Evolutionary conservation across 2,797 vertebrate species (phyloP).

Genomic region (Cichlasoma orientale): DNA sequence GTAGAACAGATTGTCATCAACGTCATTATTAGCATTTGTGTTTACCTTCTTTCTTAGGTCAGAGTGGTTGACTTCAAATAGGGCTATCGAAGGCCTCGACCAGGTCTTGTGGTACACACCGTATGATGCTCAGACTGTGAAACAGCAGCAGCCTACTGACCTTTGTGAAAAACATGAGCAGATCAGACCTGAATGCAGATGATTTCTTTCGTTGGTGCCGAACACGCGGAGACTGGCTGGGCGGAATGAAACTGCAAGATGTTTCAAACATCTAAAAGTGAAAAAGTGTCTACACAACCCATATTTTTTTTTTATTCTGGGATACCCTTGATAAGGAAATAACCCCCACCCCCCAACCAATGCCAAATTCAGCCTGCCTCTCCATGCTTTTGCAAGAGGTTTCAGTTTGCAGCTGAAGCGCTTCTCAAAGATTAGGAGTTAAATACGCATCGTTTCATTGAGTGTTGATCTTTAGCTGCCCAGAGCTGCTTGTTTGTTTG

Average conservation of each 20-base stretch:
- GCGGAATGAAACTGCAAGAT: background rate
- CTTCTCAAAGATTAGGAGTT: slow-evolving; percentile 25
- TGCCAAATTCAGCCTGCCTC: slow-evolving; percentile 13
- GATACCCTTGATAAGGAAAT: background rate
- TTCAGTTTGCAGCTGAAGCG: background rate
- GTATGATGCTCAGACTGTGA: background rate
- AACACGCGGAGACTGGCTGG: background rate
- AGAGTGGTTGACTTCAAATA: background rate
- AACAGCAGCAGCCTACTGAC: slow-evolving; percentile 13
- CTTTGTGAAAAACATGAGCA: slow-evolving; percentile 27
- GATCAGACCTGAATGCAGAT: slow-evolving; percentile 23
- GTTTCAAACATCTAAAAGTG: background rate
- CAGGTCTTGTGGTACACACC: background rate
- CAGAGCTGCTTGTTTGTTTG: slow-evolving; percentile 30
- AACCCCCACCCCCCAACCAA: background rate
- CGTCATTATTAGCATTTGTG: background rate
- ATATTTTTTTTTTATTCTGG: background rate
- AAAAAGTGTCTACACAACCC: background rate
- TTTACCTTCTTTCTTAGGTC: background rate
- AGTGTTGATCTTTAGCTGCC: slow-evolving; percentile 31
- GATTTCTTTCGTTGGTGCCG: slow-evolving; percentile 26
- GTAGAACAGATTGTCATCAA: background rate
- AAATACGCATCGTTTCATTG: slow-evolving; percentile 16
- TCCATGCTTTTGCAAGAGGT: background rate
- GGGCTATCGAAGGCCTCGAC: background rate